Conservation (phyloP, 2,113 vertebrate genomes). For the Hydrochoerus hydrochaeris region DNA sequence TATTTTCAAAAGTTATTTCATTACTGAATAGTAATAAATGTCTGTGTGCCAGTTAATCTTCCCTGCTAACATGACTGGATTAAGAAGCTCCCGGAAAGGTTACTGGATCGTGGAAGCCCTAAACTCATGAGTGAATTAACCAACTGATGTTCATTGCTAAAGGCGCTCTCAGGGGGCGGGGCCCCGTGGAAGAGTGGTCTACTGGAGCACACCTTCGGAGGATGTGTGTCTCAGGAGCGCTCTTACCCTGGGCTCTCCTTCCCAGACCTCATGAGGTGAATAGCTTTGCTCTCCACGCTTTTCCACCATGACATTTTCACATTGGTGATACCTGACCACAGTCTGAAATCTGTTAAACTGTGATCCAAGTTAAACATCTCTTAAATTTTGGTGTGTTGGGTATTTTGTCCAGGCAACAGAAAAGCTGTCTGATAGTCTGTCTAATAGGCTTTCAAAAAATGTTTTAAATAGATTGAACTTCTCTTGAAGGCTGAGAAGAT, state of each 20-base stretch:
- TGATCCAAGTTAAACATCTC: not conserved
- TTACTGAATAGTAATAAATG: not conserved
- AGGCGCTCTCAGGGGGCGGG: not conserved
- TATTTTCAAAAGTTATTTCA: not conserved
- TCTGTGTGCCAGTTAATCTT: not conserved
- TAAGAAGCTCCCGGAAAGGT: not conserved
- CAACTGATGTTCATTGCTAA: not conserved
- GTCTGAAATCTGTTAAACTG: not conserved
- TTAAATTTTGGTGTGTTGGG: not conserved
- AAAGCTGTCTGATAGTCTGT: not conserved
- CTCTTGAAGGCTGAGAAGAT: not conserved
- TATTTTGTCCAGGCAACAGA: not conserved
- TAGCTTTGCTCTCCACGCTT: not conserved
- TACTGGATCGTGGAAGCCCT: not conserved
- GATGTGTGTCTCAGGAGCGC: not conserved
- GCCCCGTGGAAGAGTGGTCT: not conserved
- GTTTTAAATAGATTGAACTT: constrained; percentile 14
- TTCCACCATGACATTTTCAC: not conserved
- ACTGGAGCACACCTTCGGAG: not conserved
- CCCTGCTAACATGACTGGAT: not conserved
- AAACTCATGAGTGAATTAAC: not conserved
- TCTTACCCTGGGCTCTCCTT: not conserved
- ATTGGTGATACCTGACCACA: not conserved
- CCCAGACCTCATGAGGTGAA: not conserved
- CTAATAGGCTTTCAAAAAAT: not conserved